These are phyloP conservation scores for Hypotaenidia philippensis DNA, from an alignment of 2,797 vertebrate genomes.

Conservation along the genomic window DNA sequence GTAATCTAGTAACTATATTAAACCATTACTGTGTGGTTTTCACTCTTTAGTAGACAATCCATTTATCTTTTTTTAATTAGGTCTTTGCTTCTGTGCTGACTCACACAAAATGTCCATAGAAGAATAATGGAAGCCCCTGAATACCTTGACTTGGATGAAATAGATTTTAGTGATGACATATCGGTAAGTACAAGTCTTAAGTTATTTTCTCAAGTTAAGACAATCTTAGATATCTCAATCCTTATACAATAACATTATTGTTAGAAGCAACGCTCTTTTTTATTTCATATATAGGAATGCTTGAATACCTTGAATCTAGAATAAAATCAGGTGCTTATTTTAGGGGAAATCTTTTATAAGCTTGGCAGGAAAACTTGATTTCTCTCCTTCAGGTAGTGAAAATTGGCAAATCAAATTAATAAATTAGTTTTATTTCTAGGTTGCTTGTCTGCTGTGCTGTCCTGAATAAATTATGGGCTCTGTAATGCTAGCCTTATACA, in stretches of 20 bases:
- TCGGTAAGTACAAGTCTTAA: conserved; percentile 86
- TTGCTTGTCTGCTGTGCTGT: neutral
- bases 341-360: neutral
- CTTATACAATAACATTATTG: neutral
- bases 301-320: neutral
- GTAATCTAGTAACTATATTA: neutral
- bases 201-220: neutral
- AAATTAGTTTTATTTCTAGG: neutral
- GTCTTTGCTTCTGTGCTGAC: conserved; percentile 54
- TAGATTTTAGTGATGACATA: conserved; percentile 96
- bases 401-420: neutral
- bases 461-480: neutral
- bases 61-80: conserved; percentile 71
- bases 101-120: conserved; percentile 81
- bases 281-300: neutral
- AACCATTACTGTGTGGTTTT: neutral
- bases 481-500: neutral
- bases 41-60: neutral
- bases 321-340: neutral
- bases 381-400: neutral
- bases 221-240: neutral
- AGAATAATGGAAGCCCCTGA: conserved; percentile 98
- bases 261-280: neutral
- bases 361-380: neutral
- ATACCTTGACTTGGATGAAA: conserved; percentile 98